These are phyloP conservation scores for Mellilla xanthometata DNA, from an alignment of 2,888 invertebrate genomes.

Conservation along the genomic window DNA sequence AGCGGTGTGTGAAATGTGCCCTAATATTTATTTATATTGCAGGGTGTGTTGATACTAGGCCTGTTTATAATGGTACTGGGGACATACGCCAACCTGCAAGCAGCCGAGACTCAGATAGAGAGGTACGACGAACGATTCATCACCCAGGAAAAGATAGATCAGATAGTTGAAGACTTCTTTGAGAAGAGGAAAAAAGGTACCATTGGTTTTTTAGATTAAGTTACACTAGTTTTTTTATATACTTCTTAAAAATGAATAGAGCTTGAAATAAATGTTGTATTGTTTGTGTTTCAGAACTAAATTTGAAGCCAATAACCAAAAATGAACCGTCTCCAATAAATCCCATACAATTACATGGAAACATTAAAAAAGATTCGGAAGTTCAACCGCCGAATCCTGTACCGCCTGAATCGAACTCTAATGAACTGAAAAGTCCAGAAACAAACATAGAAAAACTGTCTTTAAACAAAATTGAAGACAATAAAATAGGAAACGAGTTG, in stretches of 20 bases:
- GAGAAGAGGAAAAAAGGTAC: slow-evolving; percentile 41
- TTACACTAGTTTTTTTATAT: no score
- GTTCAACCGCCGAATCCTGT: slow-evolving; percentile 73
- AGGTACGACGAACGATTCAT: slow-evolving; percentile 63
- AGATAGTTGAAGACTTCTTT: slow-evolving; percentile 74
- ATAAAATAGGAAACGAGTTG: slow-evolving; percentile 24
- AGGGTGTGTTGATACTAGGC: slow-evolving; percentile 91
- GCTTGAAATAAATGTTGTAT: no score
- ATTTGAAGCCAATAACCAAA: slow-evolving; percentile 41
- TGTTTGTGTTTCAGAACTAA: slow-evolving; percentile 45
- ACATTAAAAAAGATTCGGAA: slow-evolving; percentile 61
- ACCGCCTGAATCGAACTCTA: slow-evolving; percentile 66
- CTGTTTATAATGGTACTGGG: slow-evolving; percentile 94
- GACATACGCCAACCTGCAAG: slow-evolving; percentile 93
- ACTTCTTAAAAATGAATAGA: no score
- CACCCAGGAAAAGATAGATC: slow-evolving; percentile 66
- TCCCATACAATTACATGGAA: slow-evolving; percentile 32
- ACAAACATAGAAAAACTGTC: slow-evolving; percentile 38
- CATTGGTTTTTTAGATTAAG: no score
- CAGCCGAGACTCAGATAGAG: slow-evolving; percentile 81
- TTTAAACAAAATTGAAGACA: slow-evolving; percentile 9
- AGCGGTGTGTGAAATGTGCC: no score
- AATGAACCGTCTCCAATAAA: slow-evolving; percentile 35
- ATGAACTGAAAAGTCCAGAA: slow-evolving; percentile 55
- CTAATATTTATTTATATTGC: slow-evolving; percentile 41